Percentiles rank a stretch among this genome's conserved stretches.
phyloP scores from a whole-genome alignment of 1,140 invertebrate genomes.

The Aphis gossypii region DNA sequence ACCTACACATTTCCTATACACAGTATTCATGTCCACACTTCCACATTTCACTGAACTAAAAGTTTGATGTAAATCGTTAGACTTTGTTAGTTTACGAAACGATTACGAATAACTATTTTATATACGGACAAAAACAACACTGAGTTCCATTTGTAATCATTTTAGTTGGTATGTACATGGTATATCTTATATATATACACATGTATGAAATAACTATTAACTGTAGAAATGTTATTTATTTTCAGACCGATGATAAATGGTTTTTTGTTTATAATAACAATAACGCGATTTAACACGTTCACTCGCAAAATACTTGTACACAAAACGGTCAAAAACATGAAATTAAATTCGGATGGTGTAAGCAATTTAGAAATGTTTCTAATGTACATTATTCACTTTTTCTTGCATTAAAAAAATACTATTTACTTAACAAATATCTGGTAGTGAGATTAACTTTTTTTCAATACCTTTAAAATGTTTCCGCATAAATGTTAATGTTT shows the following conservation, averaged over 20 bases:
- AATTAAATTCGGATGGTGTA: neutral
- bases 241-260: too few relatives aligned
- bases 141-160: too few relatives aligned
- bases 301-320: neutral
- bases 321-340: neutral
- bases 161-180: too few relatives aligned
- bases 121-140: too few relatives aligned
- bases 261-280: too few relatives aligned
- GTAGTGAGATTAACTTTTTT: neutral
- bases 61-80: neutral
- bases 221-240: too few relatives aligned
- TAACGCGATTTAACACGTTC: neutral
- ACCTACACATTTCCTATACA: neutral
- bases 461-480: too few relatives aligned
- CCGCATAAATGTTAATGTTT: neutral
- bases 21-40: neutral
- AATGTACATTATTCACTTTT: neutral
- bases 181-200: too few relatives aligned
- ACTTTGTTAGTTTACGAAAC: neutral
- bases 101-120: too few relatives aligned
- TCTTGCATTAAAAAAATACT: neutral
- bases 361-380: neutral
- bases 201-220: too few relatives aligned
- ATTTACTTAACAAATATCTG: neutral
- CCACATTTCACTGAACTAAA: neutral